Evolutionary conservation across 2,888 invertebrate genomes (phyloP), one percentile per base, ranked within the genome.

Genomic region (Drosophila diplacantha): DNA sequence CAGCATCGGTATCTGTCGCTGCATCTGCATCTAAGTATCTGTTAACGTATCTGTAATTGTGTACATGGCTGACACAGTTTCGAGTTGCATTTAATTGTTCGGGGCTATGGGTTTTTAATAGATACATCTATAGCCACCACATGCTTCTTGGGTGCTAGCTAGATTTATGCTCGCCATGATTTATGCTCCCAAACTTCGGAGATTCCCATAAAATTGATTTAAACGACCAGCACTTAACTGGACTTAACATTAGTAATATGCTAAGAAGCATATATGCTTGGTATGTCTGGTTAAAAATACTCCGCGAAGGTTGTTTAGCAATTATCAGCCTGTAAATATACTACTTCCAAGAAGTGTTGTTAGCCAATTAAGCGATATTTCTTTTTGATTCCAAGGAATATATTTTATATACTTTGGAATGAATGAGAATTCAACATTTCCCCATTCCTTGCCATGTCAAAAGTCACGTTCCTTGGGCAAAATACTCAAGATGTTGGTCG

Each of bases 31-130:
- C 54, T 51, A 46, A 31, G 41, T 34, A 51, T 58, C 20, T 38
- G 44, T 20, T 46, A 31, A 46, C n/a, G 41, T n/a, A 51, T 41
- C 51, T 51, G 41, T 29, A 20, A 51, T 53, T 53, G 49, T 39
- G 34, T 47, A 46, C 50, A 53, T 68, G 32, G 52, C 52, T 72
- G 72, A 64, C 72, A 72, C 61, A 72, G 68, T 71, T 71, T 58
- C 38, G 16, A 53, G 34, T 49, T 60, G 46, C 60, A 37, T 67
- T 61, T 67, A 60, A 69, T 67, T 67, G 61, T 69, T 6, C 32
- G 37, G 34, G 18, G 46, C 39, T 61, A 68, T 68, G 38, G 55
- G 41, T 16, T 39, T 53, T 59, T 66, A 66, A 68, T 47, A 34
- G 55, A 20, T 32, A 18, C 26, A 61, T 60, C 32, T 29, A 41